These are phyloP conservation scores for Luperina nickerlii DNA, from an alignment of 2,888 invertebrate genomes.

Conservation along the genomic window DNA sequence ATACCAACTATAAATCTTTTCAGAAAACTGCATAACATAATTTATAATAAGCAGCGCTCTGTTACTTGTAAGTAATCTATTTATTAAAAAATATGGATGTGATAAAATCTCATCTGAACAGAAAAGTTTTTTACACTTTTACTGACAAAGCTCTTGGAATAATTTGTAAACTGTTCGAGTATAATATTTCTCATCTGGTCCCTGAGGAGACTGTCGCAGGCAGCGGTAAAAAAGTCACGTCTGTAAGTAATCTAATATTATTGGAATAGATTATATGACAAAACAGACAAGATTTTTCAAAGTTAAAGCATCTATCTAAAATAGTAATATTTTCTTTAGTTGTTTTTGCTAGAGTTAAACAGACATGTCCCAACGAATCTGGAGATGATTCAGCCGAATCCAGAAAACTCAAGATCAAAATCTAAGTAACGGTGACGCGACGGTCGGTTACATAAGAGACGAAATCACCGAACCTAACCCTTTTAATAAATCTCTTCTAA, in stretches of 20 bases:
- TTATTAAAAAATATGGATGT: not conserved
- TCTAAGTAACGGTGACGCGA: not conserved
- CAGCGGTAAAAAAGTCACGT: not conserved
- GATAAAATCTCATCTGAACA: not conserved
- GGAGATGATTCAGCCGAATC: slow-evolving; percentile 13
- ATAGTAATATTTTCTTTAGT: not conserved
- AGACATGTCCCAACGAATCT: not conserved
- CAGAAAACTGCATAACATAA: not conserved
- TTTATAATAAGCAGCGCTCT: not conserved
- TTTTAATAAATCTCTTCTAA: not conserved
- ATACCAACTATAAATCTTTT: not conserved
- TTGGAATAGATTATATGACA: slow-evolving; percentile 5
- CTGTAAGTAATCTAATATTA: slow-evolving; percentile 32
- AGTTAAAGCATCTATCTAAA: not conserved
- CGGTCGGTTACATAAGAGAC: not conserved
- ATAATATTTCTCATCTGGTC: not conserved
- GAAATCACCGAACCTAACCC: not conserved
- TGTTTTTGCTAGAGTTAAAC: not conserved
- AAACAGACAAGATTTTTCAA: not conserved
- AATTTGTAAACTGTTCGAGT: not conserved
- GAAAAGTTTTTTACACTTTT: not conserved
- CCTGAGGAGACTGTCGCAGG: not conserved
- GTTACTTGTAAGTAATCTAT: not conserved
- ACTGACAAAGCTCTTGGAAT: not conserved
- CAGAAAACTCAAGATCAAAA: not conserved